Conservation (phyloP, 2,113 vertebrate species). For the Ariopsis seemanni region DNA sequence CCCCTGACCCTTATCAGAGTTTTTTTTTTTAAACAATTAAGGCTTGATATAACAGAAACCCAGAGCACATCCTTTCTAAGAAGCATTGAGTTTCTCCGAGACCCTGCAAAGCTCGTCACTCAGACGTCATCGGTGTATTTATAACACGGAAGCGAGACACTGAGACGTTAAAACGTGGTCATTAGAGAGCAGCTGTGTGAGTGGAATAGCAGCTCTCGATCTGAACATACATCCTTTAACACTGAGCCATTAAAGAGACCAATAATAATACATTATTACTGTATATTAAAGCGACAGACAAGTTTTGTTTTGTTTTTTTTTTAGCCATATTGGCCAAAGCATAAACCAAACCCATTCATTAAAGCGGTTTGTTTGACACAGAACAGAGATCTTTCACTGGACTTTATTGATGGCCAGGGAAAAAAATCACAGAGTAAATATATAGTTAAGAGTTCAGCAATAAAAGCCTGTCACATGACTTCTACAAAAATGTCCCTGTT, state of each 20-base stretch:
- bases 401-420: background rate
- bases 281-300: background rate
- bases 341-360: background rate
- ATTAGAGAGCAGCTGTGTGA: constrained; percentile 67
- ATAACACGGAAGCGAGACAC: constrained; percentile 62
- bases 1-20: background rate
- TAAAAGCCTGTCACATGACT: background rate
- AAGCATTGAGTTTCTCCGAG: constrained; percentile 42
- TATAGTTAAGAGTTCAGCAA: background rate
- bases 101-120: constrained; percentile 59
- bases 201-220: constrained; percentile 45
- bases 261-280: background rate
- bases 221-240: background rate
- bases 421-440: background rate
- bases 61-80: background rate
- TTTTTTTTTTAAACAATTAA: background rate
- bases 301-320: background rate
- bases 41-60: background rate
- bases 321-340: background rate
- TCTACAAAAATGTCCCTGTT: background rate
- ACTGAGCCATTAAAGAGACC: background rate
- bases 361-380: background rate
- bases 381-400: background rate
- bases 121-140: constrained; percentile 71
- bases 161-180: constrained; percentile 66